Conservation (phyloP, 2,113 vertebrate genomes). For the Hucho hucho region DNA sequence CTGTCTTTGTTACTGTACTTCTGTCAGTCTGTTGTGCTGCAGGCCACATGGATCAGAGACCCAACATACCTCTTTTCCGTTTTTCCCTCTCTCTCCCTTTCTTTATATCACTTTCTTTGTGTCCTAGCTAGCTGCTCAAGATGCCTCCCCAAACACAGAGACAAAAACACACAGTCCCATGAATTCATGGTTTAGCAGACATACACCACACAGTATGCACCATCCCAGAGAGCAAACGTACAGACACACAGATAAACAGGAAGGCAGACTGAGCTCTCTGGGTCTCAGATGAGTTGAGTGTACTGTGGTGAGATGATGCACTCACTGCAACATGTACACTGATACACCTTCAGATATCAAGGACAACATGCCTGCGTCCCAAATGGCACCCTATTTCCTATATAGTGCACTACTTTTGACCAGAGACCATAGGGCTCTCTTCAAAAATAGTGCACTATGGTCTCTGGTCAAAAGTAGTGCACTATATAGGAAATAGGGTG, state of each 20-base stretch:
- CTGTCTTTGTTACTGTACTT: constrained; percentile 4
- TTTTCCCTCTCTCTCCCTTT: background rate
- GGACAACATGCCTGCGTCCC: background rate
- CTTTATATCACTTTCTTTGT: background rate
- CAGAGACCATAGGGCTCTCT: too few species aligned
- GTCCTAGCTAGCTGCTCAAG: background rate
- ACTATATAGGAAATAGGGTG: too few species aligned
- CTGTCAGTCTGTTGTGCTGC: constrained; percentile 23
- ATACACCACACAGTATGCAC: background rate
- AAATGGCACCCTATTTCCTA: too few species aligned
- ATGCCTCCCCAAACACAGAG: constrained; percentile 15
- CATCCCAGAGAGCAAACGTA: background rate
- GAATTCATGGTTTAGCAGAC: constrained; percentile 21
- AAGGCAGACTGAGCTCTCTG: background rate
- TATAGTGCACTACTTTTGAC: too few species aligned
- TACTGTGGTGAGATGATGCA: constrained; percentile 4
- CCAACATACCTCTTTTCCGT: background rate
- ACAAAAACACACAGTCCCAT: constrained; percentile 13
- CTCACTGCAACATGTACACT: constrained; percentile 15
- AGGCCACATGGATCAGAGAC: constrained; percentile 22
- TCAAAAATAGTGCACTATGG: too few species aligned
- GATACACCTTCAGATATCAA: constrained; percentile 8
- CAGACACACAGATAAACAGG: constrained; percentile 12
- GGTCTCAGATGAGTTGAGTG: constrained; percentile 21
- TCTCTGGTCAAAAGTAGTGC: too few species aligned